Evolutionary conservation across 2,113 vertebrate species (phyloP).

Genomic region (Micronycteris hirsuta): DNA sequence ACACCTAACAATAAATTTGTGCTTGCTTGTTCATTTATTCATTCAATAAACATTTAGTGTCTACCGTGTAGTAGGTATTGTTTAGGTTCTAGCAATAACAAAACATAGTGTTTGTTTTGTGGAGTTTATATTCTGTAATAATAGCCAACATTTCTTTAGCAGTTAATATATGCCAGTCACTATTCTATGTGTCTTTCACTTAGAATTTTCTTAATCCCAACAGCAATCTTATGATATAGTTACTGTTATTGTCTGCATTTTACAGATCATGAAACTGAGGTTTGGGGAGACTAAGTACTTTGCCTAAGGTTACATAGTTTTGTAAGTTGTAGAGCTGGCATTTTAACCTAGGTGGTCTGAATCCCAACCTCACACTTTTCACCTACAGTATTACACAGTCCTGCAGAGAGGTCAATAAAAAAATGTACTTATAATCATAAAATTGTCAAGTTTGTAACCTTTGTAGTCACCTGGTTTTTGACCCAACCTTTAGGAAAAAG

Average conservation of each 20-base stretch:
- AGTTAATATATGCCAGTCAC: neutral
- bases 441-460: neutral
- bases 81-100: slow-evolving; percentile 14
- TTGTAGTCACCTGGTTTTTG: neutral
- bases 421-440: neutral
- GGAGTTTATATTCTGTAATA: slow-evolving; percentile 5
- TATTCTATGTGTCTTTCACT: neutral
- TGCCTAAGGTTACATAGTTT: neutral
- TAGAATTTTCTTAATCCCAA: slow-evolving; percentile 16
- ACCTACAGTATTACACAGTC: neutral
- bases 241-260: no score
- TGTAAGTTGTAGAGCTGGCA: neutral
- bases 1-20: neutral
- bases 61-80: neutral
- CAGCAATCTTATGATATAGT: neutral
- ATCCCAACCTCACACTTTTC: neutral
- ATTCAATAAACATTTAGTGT: neutral
- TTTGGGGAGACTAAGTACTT: neutral
- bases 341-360: neutral
- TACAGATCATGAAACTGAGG: neutral
- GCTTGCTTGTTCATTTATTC: neutral
- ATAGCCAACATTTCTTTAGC: neutral
- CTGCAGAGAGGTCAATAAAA: neutral
- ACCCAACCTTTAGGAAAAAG: neutral
- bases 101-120: neutral